phyloP scores from a whole-genome alignment of 2,888 invertebrate species.

The Pristionchus arcanus region DNA sequence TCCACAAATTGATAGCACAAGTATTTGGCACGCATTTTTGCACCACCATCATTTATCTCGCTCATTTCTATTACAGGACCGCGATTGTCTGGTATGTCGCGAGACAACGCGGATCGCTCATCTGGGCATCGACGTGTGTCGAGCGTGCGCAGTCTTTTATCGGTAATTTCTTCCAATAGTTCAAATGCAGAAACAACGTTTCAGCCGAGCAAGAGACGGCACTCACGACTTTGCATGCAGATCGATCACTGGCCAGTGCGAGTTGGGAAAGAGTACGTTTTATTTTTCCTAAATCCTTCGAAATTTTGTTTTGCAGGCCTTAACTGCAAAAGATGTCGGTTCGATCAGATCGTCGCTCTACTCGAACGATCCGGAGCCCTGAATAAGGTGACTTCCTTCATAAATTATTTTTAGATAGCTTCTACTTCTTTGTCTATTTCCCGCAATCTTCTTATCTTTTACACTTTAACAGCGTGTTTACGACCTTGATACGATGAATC shows the following conservation, averaged over 20 bases:
- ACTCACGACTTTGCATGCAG: background rate
- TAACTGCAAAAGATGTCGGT: conserved; percentile 24
- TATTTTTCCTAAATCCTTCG: no score
- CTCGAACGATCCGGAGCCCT: background rate
- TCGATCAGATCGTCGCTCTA: background rate
- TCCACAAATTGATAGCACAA: no score
- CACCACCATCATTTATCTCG: no score
- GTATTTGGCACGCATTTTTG: no score
- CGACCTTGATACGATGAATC: background rate
- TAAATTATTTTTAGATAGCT: no score
- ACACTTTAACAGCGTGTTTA: no score
- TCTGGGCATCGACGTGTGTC: conserved; percentile 1
- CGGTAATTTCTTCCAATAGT: background rate
- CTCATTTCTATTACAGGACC: background rate
- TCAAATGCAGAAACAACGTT: background rate
- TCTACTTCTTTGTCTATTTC: no score
- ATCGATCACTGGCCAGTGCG: background rate
- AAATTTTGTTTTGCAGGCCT: background rate
- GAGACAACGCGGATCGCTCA: conserved; percentile 1
- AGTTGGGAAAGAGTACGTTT: background rate
- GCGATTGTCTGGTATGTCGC: background rate
- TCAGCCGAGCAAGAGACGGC: background rate
- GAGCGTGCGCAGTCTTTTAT: conserved; percentile 25
- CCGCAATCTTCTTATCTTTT: no score
- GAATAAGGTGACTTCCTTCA: background rate